phyloP scores from a whole-genome alignment of 1,140 invertebrate genomes.

The Episyrphus balteatus region DNA sequence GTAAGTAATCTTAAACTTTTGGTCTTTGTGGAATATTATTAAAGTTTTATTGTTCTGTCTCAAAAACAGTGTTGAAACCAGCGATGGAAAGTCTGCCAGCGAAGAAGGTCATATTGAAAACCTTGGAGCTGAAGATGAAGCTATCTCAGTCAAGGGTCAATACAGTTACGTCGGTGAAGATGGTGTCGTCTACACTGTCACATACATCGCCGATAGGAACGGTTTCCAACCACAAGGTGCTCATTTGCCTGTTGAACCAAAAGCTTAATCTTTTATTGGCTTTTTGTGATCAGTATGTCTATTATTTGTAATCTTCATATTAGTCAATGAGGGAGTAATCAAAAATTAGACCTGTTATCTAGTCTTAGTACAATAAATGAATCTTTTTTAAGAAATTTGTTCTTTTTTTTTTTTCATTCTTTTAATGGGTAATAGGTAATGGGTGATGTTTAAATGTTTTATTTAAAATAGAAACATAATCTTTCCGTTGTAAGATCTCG shows the following conservation, averaged over 20 bases:
- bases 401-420: too few relatives aligned
- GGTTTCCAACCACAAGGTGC: conserved; percentile 56
- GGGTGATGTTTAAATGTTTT: too few relatives aligned
- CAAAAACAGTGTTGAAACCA: conserved; percentile 39
- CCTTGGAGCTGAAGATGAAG: conserved; percentile 38
- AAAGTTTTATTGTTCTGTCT: neutral
- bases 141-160: conserved; percentile 41
- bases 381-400: too few relatives aligned
- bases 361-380: too few relatives aligned
- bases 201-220: conserved; percentile 57
- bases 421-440: too few relatives aligned
- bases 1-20: conserved; percentile 28
- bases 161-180: conserved; percentile 52
- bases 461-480: too few relatives aligned
- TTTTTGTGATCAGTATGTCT: too few relatives aligned
- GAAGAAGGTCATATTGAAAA: conserved; percentile 47
- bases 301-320: too few relatives aligned
- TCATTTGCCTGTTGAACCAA: conserved; percentile 42
- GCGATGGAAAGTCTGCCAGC: conserved; percentile 47
- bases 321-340: too few relatives aligned
- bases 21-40: neutral
- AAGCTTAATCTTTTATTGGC: conserved; percentile 6
- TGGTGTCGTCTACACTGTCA: conserved; percentile 46
- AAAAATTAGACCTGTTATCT: too few relatives aligned
- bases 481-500: too few relatives aligned